Evolutionary conservation across 2,113 vertebrate species (phyloP), one percentile per base, ranked within the genome.

Genomic region (Podiceps cristatus): DNA sequence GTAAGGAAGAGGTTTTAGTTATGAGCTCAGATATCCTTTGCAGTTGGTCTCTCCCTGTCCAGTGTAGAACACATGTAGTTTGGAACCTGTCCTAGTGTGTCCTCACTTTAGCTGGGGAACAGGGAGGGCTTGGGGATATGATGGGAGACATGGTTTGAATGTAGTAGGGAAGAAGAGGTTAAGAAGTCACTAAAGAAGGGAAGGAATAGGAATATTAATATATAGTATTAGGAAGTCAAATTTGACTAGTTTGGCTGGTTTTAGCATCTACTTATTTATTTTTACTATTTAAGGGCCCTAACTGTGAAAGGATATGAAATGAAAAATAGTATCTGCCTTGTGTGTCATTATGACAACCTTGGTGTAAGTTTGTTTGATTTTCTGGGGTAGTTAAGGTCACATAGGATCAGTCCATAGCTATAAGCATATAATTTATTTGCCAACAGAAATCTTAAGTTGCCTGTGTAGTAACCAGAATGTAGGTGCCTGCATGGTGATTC

Each of bases 71-170:
- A 23, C 0, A 1, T 22, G 53, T 53, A 28, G 15, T 53, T 60
- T 82, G 45, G 27, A 67, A 40, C 33, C 44, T 49, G 16, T 24
- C 27, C 18, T 40, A 37, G 8, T 7, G 11, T 60, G 45, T 59
- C 31, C 12, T 92, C 9, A 20, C 29, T 44, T 67, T 22, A 44
- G 5, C 0, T 58, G 9, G 9, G 55, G 18, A 58, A 18, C 6
- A 1, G 11, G 14, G 15, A 77, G 47, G 74, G 49, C n/a, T 27
- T 83, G 1, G 2, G 28, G 12, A 17, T 59, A 7, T 0, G 2
- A 10, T 44, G 18, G 9, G 33, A 73, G 14, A 5, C 4, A 1
- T 58, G 16, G 4, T 55, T 64, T 69, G 37, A 45, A 33, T 52
- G 35, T 29, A 33, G 28, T 52, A 58, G 44, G 59, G 25, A 52